Percentiles rank a stretch among this genome's conserved stretches.
Conservation (phyloP, 2,113 vertebrate genomes). For the Furnarius figulus region DNA sequence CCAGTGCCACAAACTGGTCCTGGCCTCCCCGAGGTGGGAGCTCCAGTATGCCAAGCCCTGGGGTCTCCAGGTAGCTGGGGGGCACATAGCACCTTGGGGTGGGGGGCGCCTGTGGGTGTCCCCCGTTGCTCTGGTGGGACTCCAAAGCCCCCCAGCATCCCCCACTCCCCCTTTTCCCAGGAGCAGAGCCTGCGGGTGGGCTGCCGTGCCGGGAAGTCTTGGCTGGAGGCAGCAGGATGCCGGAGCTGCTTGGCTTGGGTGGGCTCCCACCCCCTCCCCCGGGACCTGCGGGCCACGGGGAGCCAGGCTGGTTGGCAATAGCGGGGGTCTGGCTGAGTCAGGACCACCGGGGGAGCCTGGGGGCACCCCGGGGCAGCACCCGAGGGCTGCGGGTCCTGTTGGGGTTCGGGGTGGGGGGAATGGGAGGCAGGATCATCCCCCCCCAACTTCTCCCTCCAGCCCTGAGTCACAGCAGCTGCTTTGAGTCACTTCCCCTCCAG, state of each 20-base stretch:
- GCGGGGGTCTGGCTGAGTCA: background rate
- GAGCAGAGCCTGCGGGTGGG: background rate
- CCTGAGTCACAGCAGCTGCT: background rate
- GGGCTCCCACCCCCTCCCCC: background rate
- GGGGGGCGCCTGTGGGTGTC: background rate
- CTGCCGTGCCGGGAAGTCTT: background rate
- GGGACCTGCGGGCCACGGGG: background rate
- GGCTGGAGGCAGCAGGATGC: background rate
- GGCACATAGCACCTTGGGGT: background rate
- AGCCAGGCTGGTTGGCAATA: background rate
- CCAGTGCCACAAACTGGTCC: background rate
- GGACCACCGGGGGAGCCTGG: background rate
- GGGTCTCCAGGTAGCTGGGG: no score
- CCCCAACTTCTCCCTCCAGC: background rate
- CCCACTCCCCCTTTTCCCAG: background rate
- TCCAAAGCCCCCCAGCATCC: background rate
- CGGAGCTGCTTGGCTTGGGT: background rate
- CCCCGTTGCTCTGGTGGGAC: background rate
- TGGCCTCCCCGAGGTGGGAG: accelerated
- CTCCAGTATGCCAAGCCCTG: background rate
- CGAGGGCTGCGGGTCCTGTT: background rate
- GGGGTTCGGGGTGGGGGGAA: background rate
- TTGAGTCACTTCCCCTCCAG: background rate
- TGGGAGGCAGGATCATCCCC: background rate
- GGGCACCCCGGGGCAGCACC: background rate